Base-by-base conservation (phyloP, 2,113 vertebrate species). In the Gobiocypris rarus region DNA sequence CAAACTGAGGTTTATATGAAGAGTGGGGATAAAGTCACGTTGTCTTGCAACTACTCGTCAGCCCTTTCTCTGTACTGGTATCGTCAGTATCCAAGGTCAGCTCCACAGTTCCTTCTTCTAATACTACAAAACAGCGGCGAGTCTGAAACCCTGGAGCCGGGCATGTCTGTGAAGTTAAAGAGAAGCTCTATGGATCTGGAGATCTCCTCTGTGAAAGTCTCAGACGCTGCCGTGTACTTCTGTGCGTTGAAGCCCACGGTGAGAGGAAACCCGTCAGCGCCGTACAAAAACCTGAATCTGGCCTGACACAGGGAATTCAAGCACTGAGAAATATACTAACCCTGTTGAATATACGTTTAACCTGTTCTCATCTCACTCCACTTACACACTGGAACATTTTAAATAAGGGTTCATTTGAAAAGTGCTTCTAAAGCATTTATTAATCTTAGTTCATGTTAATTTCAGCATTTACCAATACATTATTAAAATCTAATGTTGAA, bases 201-300 rank as follows among this genome's bases (percentile, higher is more conserved):
- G 63, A 82, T 82, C 26, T 52, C 28, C 10, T 69, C 45, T 34
- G 80, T 1, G 24, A 71, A 82, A 19, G 17, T 22, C 56, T 22
- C 14, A 54, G 80, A 82, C 63, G 48, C 45, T 15, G 80, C 80
- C 9, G 26, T 82, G 50, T 82, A 82, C 63, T 82, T 10, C 45
- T 82, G 80, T 65, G 63, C 65, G 7, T 1, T 70, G 45, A 82
- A 71, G 61, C 48, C 80, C 82, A 83, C 82, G 34, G 83, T 77
- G 71, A 67, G 61, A 83, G 61, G 24, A 71, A 81, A 61, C 74
- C 26, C 11, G 9, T 9, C 43, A 70, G 34, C 43, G 17, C 56
- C 22, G 65, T 78, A 88, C 87, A 88, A 88, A 88, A 86, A 88
- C 76, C 76, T 61, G n/a, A 61, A 63, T 26, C 56, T 79, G 22